phyloP scores from a whole-genome alignment of 2,797 vertebrate genomes.

The Uromys caudimaculatus region DNA sequence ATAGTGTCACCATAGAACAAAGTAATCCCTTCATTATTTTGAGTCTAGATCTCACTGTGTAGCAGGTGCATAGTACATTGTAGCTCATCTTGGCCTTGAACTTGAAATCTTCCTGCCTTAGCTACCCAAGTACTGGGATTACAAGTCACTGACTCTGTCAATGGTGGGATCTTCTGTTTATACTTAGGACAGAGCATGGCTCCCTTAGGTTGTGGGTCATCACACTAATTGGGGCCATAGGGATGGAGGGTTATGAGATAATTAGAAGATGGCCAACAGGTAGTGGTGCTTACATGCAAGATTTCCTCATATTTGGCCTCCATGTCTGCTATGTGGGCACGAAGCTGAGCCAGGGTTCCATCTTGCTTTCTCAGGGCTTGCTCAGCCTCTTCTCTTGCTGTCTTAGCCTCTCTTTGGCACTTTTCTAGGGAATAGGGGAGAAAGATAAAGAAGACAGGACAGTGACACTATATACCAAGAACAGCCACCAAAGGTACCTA shows the following conservation, averaged over 20 bases:
- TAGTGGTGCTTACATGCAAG: conserved; percentile 85
- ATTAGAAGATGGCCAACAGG: neutral
- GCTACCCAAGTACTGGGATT: neutral
- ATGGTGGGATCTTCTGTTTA: neutral
- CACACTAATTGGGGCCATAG: neutral
- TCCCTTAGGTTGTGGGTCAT: neutral
- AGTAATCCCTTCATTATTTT: neutral
- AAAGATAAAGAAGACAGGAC: conserved; percentile 6
- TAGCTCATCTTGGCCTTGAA: neutral
- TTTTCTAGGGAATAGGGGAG: conserved; percentile 70
- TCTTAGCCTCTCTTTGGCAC: conserved; percentile 83
- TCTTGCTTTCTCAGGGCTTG: conserved; percentile 85
- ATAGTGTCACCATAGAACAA: neutral
- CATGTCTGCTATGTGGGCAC: conserved; percentile 85
- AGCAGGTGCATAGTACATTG: neutral
- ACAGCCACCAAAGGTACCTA: neutral
- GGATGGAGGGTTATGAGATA: neutral
- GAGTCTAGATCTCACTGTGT: neutral
- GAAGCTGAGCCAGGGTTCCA: conserved; percentile 84
- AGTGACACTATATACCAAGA: neutral
- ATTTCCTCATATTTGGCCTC: conserved; percentile 89
- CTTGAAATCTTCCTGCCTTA: neutral
- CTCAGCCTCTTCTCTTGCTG: conserved; percentile 74
- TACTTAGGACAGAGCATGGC: neutral
- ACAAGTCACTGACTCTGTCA: neutral